Percentiles rank a stretch among this genome's conserved stretches.
These are phyloP conservation scores for Cheilinus undulatus DNA, from an alignment of 2,113 vertebrate genomes.

Conservation along the genomic window DNA sequence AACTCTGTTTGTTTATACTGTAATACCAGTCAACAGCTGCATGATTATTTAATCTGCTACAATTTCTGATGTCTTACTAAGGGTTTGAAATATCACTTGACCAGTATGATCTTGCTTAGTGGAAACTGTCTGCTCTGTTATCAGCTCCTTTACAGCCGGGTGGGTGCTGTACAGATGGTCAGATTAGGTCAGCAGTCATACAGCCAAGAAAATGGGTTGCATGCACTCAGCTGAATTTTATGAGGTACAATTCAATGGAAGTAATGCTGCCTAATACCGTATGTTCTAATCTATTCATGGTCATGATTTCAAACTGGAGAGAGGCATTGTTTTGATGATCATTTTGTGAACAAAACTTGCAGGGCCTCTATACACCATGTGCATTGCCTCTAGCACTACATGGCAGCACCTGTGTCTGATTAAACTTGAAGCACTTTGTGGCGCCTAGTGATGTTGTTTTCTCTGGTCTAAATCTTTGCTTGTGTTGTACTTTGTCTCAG, in stretches of 20 bases:
- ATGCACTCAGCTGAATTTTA: neutral
- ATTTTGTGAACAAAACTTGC: neutral
- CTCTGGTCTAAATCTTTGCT: too few relatives aligned
- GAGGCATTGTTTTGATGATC: too few relatives aligned
- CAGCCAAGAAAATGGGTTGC: neutral
- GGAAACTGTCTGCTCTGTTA: neutral
- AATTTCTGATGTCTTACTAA: neutral
- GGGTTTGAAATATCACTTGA: neutral
- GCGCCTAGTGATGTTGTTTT: too few relatives aligned
- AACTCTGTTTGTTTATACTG: too few relatives aligned
- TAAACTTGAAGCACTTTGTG: too few relatives aligned
- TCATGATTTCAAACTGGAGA: too few relatives aligned
- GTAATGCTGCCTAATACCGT: neutral
- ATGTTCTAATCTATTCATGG: neutral
- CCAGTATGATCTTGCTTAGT: neutral
- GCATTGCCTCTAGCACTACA: too few relatives aligned
- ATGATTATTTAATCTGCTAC: neutral
- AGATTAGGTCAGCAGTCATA: slow-evolving; percentile 29
- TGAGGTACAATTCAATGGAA: neutral
- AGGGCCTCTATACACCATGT: too few relatives aligned
- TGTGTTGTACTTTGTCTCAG: too few relatives aligned
- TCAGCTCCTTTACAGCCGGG: slow-evolving; percentile 44
- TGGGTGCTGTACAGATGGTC: slow-evolving; percentile 35
- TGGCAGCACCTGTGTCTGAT: too few relatives aligned
- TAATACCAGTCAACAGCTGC: neutral